Percentiles rank a stretch among this genome's conserved stretches.
phyloP scores from a whole-genome alignment of 2,113 vertebrate species.

The Arothron firmamentum region DNA sequence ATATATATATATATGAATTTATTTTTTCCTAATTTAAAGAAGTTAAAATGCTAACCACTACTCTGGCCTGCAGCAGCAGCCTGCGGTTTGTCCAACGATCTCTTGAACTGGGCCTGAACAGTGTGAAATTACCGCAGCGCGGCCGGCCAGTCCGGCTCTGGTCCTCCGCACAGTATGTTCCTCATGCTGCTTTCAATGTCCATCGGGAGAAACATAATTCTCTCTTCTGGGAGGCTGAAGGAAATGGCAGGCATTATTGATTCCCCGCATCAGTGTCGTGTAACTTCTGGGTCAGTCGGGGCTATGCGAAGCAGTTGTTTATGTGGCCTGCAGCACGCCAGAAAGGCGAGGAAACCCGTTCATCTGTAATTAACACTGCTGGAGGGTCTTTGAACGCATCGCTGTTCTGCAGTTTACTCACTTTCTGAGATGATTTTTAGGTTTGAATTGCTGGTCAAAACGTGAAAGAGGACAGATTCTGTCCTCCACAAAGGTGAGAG shows the following conservation, averaged over 20 bases:
- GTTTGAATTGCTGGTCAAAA: not conserved
- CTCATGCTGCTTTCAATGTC: slow-evolving; percentile 56
- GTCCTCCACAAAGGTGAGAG: slow-evolving; percentile 66
- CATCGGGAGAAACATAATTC: slow-evolving; percentile 66
- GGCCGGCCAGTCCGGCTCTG: slow-evolving; percentile 14
- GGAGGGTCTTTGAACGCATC: not conserved
- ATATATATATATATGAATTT: not conserved
- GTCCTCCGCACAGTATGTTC: slow-evolving; percentile 44
- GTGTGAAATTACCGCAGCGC: slow-evolving; percentile 56
- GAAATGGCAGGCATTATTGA: slow-evolving; percentile 71
- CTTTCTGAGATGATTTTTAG: no score
- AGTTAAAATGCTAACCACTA: not conserved
- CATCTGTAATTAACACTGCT: not conserved
- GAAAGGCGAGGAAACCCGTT: not conserved
- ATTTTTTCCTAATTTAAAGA: not conserved
- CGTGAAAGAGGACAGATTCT: slow-evolving; percentile 26
- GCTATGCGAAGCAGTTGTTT: slow-evolving; percentile 8
- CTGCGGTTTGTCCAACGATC: slow-evolving; percentile 59
- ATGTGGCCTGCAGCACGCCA: not conserved
- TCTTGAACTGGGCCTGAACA: slow-evolving; percentile 39
- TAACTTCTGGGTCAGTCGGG: slow-evolving; percentile 46
- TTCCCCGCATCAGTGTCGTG: slow-evolving; percentile 60
- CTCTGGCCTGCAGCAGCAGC: slow-evolving; percentile 35
- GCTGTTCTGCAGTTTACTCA: no score
- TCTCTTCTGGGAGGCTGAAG: slow-evolving; percentile 60